Percentiles rank a stretch among this genome's conserved stretches.
Evolutionary conservation across 2,888 invertebrate species (phyloP).

Genomic region (Xanthia togata): DNA sequence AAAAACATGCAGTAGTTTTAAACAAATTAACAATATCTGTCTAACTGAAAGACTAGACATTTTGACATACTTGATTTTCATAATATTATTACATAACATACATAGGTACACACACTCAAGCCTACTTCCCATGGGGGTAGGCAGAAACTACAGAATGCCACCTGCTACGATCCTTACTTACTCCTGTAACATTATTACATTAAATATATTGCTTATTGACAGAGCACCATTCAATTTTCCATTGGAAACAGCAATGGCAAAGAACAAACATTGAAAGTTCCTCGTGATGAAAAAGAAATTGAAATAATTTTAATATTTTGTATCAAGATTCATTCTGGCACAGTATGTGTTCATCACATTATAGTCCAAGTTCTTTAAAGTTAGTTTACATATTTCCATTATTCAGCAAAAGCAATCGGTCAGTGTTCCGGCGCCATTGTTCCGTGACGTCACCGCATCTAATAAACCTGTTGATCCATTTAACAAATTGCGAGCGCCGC

Average conservation of each 20-base stretch:
- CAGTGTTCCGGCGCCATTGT: constrained; percentile 46
- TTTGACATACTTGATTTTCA: not conserved
- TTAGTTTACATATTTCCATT: not conserved
- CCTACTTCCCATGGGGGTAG: no score
- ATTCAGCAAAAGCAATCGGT: constrained; percentile 12
- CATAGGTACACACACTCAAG: no score
- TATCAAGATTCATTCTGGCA: not conserved
- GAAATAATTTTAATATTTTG: no score
- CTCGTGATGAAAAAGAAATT: not conserved
- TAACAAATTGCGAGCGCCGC: constrained; percentile 58
- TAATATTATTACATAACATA: no score
- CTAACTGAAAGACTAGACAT: no score
- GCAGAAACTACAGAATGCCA: no score
- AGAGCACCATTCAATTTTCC: not conserved
- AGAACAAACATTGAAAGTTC: not conserved
- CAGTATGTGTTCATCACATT: not conserved
- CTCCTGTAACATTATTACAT: no score
- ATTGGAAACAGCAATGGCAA: not conserved
- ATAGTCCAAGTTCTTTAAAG: not conserved
- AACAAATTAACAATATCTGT: no score
- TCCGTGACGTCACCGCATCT: constrained; percentile 56
- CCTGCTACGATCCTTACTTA: no score
- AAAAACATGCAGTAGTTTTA: no score
- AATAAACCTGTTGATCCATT: constrained; percentile 64
- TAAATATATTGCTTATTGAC: not conserved